Evolutionary conservation across 2,797 vertebrate species (phyloP).

Genomic region (Smutsia temminckii): DNA sequence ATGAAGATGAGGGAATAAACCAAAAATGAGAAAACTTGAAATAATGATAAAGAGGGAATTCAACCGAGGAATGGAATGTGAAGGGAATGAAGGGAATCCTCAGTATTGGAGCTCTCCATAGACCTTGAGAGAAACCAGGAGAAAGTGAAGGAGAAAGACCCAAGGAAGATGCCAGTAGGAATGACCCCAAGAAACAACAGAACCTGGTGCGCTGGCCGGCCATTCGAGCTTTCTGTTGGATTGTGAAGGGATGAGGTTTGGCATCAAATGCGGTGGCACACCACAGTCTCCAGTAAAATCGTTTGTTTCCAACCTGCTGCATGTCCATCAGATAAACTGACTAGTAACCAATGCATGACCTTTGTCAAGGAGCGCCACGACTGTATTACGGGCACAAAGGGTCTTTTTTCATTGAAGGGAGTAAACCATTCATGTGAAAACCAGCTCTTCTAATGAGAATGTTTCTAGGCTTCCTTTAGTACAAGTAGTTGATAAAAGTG

Average conservation of each 20-base stretch:
- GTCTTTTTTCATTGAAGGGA: not conserved
- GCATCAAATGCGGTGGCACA: not conserved
- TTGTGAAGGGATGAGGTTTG: not conserved
- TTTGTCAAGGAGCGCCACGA: not conserved
- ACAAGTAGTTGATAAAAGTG: not conserved
- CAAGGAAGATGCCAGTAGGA: fast-evolving
- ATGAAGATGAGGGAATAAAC: not conserved
- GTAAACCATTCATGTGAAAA: not conserved
- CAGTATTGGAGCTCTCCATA: not conserved
- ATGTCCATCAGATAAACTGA: not conserved
- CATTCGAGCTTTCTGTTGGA: not conserved
- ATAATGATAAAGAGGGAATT: not conserved
- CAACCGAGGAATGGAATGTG: not conserved
- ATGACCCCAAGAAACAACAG: not conserved
- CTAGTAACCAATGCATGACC: not conserved
- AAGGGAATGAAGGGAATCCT: not conserved
- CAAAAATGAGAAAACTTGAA: not conserved
- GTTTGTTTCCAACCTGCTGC: not conserved
- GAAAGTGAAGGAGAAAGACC: not conserved
- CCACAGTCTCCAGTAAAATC: not conserved
- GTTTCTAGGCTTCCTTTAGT: not conserved
- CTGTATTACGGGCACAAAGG: not conserved
- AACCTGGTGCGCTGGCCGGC: not conserved
- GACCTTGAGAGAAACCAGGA: not conserved
- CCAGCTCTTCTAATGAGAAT: not conserved